Conservation (phyloP, 2,888 invertebrate genomes). For the Tromatobia lineatoria region DNA sequence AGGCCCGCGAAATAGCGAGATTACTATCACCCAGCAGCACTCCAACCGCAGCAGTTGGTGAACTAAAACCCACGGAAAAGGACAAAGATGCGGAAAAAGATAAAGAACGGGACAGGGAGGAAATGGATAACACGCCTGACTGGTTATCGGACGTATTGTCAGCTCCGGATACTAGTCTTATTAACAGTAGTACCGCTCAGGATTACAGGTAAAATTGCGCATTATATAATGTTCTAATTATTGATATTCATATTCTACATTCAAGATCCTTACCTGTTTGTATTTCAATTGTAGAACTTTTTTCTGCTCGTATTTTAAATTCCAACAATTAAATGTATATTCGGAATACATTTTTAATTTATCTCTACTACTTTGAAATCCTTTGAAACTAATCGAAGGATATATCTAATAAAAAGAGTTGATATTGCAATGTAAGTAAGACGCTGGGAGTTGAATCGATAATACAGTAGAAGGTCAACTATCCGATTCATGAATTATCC, state of each 20-base stretch:
- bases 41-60: constrained; percentile 73
- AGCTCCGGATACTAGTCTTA: constrained; percentile 85
- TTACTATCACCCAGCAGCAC: constrained; percentile 88
- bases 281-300: neutral
- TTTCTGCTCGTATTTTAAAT: no score
- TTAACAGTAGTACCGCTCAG: constrained; percentile 82
- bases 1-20: constrained; percentile 95
- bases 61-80: constrained; percentile 77
- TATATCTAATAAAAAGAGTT: no score
- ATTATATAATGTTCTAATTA: no score
- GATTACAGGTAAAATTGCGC: constrained; percentile 81
- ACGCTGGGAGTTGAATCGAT: no score
- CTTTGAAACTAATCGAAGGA: no score
- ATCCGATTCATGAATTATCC: no score
- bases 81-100: constrained; percentile 87
- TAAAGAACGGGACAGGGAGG: constrained; percentile 85
- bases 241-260: neutral
- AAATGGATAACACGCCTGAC: constrained; percentile 85
- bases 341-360: no score
- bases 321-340: neutral
- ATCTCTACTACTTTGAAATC: no score
- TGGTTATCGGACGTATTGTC: constrained; percentile 88
- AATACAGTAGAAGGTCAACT: no score
- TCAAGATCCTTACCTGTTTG: neutral
- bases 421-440: no score